phyloP scores from a whole-genome alignment of 1,140 invertebrate genomes.

The Drosophila busckii region DNA sequence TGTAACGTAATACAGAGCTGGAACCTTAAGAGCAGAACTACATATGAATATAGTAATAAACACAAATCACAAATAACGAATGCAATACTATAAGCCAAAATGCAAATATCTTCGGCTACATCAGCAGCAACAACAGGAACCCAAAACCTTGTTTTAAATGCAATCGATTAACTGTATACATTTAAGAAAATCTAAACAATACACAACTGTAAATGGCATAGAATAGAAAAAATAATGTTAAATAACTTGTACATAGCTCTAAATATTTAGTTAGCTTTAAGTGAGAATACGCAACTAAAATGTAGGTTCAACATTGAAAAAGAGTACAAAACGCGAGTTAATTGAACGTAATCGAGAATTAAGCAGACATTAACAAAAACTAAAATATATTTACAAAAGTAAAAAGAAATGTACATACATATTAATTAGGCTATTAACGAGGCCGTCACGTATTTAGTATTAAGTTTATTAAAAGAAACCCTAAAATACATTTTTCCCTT shows the following conservation, averaged over 20 bases:
- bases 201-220: slow-evolving; percentile 21
- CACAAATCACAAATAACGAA: slow-evolving; percentile 32
- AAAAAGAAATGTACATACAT: slow-evolving; percentile 21
- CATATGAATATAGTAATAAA: slow-evolving; percentile 19
- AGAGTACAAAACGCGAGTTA: slow-evolving; percentile 70
- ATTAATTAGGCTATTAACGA: slow-evolving; percentile 9
- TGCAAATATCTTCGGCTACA: slow-evolving; percentile 17
- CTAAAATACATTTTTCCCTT: neutral
- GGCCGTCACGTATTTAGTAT: slow-evolving; percentile 25
- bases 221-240: slow-evolving; percentile 17
- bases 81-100: slow-evolving; percentile 57
- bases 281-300: slow-evolving; percentile 22
- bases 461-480: slow-evolving; percentile 12
- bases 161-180: no score
- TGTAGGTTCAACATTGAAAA: slow-evolving; percentile 54
- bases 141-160: no score
- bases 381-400: slow-evolving; percentile 4
- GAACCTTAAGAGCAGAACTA: no score
- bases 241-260: slow-evolving; percentile 37
- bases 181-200: neutral
- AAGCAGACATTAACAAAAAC: slow-evolving; percentile 25
- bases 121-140: slow-evolving; percentile 5
- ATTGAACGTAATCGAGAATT: slow-evolving; percentile 48
- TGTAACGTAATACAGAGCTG: no score
- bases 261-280: slow-evolving; percentile 6